Percentiles rank a stretch among this genome's conserved stretches.
Conservation (phyloP, 1,140 invertebrate genomes). For the Tetragnatha versicolor region DNA sequence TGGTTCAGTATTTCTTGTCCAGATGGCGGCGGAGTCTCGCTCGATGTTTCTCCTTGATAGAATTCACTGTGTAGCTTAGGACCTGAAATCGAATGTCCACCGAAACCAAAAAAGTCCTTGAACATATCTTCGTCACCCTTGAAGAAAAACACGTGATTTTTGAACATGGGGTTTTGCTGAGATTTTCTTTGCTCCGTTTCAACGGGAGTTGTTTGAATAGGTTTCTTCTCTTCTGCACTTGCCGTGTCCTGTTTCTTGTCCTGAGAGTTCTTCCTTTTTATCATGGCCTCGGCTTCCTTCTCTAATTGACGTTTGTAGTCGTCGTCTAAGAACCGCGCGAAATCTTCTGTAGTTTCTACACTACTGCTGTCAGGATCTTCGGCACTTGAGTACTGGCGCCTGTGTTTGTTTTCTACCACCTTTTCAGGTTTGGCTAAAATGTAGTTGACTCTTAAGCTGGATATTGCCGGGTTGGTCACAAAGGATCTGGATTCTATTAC, state of each 20-base stretch:
- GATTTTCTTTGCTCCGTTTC: too few species aligned
- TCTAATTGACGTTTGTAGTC: slow-evolving; percentile 20
- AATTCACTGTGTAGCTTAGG: too few species aligned
- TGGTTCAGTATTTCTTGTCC: too few species aligned
- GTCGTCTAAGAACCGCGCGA: not conserved
- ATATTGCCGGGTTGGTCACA: slow-evolving; percentile 23
- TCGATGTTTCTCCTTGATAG: too few species aligned
- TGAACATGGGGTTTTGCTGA: too few species aligned
- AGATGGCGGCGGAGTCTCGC: too few species aligned
- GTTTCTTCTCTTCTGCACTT: not conserved
- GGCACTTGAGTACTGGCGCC: not conserved
- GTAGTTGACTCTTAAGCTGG: not conserved
- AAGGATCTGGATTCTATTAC: slow-evolving; percentile 29
- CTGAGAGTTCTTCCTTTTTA: slow-evolving; percentile 7
- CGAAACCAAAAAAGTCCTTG: too few species aligned
- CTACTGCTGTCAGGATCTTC: not conserved
- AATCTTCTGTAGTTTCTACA: slow-evolving; percentile 11
- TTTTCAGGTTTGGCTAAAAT: not conserved
- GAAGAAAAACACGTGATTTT: too few species aligned
- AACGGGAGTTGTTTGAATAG: too few species aligned
- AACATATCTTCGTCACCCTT: too few species aligned
- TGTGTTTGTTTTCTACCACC: not conserved
- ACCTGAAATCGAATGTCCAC: too few species aligned
- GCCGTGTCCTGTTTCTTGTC: not conserved
- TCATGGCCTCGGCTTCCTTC: slow-evolving; percentile 20